Evolutionary conservation across 2,797 vertebrate species (phyloP).

Genomic region (Channallabes apus): DNA sequence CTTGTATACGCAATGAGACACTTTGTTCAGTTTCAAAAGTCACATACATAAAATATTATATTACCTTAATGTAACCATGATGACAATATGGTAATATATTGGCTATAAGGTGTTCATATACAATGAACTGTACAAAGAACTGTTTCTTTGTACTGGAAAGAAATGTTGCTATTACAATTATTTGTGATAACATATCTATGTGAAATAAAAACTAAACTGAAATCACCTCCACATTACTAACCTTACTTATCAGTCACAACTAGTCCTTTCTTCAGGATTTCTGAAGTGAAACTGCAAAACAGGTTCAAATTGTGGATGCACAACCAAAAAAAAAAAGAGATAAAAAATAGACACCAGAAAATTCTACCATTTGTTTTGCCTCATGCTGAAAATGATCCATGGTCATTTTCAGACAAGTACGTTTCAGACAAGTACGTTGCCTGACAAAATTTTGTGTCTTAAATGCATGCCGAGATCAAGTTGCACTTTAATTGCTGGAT

Average conservation of each 20-base stretch:
- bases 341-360: background rate
- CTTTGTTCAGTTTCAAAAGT: background rate
- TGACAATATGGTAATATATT: background rate
- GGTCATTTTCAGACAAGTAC: background rate
- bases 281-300: no score
- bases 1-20: background rate
- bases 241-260: no score
- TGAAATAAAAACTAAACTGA: no score
- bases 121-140: background rate
- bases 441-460: background rate
- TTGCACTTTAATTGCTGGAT: background rate
- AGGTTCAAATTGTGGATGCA: background rate
- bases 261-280: no score
- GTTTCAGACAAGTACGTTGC: background rate
- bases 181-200: background rate
- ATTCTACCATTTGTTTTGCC: background rate
- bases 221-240: no score
- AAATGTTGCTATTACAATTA: background rate
- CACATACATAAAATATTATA: background rate
- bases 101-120: background rate
- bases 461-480: background rate
- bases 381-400: background rate
- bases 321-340: background rate
- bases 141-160: no score
- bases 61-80: background rate